A percentile compares a stretch with the other conserved stretches of the same genome.
Evolutionary conservation across 2,797 vertebrate species (phyloP).

Genomic region (Psittacula echo): DNA sequence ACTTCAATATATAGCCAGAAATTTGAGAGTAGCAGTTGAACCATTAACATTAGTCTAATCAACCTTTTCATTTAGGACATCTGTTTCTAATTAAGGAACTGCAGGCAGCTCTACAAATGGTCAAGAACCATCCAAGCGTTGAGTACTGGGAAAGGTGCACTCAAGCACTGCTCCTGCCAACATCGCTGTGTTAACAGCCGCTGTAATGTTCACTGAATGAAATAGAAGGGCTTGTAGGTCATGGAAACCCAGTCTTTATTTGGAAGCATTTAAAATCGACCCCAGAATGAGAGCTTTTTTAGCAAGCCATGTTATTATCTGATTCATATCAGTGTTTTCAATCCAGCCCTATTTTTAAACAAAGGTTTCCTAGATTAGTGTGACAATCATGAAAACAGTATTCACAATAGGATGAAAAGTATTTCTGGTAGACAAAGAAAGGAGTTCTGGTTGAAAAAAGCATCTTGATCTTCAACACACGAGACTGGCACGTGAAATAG

Average conservation of each 20-base stretch:
- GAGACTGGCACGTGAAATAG: background rate
- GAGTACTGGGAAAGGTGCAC: background rate
- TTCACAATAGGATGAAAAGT: background rate
- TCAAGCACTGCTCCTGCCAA: background rate
- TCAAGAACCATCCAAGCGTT: background rate
- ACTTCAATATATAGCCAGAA: background rate
- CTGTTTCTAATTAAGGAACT: slow-evolving; percentile 25
- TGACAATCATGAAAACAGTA: background rate
- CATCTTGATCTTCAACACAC: background rate
- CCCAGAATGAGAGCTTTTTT: background rate
- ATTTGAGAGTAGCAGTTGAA: background rate
- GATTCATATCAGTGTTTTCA: background rate
- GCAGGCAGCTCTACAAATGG: background rate
- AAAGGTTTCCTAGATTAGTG: background rate
- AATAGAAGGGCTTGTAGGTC: background rate
- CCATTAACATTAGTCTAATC: background rate
- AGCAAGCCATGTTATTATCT: background rate
- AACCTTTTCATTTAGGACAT: slow-evolving; percentile 45
- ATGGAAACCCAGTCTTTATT: background rate
- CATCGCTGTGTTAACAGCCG: accelerated
- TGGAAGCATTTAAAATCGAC: background rate
- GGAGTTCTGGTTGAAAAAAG: background rate
- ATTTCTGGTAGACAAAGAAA: background rate
- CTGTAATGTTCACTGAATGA: background rate
- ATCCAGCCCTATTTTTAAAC: background rate